Evolutionary conservation across 2,797 vertebrate genomes (phyloP).

Genomic region (Hozukius guyotensis): DNA sequence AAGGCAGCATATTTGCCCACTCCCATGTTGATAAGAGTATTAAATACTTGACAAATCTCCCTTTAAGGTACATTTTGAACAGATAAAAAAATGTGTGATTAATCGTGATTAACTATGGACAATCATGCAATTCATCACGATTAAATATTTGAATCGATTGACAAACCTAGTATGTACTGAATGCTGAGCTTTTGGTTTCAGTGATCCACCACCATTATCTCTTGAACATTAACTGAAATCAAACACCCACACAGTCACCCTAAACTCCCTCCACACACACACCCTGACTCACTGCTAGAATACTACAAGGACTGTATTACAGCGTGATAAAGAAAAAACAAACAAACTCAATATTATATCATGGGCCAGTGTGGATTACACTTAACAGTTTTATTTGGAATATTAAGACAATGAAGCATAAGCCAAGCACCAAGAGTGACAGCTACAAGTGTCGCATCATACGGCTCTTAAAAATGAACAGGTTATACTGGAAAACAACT

Average conservation of each 20-base stretch:
- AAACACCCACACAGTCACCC: neutral
- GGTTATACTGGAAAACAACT: slow-evolving; percentile 78
- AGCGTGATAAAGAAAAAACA: neutral
- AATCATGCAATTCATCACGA: neutral
- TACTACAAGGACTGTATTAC: neutral
- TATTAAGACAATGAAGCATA: slow-evolving; percentile 90
- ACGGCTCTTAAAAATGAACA: slow-evolving; percentile 84
- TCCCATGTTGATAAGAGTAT: no score
- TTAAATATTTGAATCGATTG: no score
- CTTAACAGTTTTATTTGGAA: slow-evolving; percentile 88
- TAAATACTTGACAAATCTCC: no score
- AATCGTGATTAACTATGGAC: no score
- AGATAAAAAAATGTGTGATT: no score
- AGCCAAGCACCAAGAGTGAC: slow-evolving; percentile 88
- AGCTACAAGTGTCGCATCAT: slow-evolving; percentile 85
- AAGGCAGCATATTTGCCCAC: no score
- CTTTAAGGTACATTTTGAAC: no score
- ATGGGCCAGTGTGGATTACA: slow-evolving; percentile 79
- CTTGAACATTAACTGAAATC: neutral
- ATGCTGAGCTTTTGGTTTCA: neutral
- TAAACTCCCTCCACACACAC: neutral
- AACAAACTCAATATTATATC: slow-evolving; percentile 49
- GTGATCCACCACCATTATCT: neutral
- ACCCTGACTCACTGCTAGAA: neutral
- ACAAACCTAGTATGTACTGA: neutral